Evolutionary conservation across 2,113 vertebrate genomes (phyloP), one percentile per base, ranked within the genome.

Genomic region (Coreoperca whiteheadi): DNA sequence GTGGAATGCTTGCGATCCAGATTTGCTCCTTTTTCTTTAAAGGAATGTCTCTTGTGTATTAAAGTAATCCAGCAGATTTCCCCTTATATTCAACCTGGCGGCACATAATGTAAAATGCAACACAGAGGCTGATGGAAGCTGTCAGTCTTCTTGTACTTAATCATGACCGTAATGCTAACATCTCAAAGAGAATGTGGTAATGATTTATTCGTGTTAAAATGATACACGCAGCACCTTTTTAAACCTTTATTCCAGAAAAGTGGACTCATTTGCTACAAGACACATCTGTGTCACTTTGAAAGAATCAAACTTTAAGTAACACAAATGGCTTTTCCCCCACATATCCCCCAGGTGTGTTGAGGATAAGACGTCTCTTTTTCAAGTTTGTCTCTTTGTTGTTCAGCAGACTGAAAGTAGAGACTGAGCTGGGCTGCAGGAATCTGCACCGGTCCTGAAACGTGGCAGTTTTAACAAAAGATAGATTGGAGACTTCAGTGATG

Each of bases 401-500:
- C 15, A 30, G 4, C 77, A 77, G 74, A 15, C 63, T 67, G 67
- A 51, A 59, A 46, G 37, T 32, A 28, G 53, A 63, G 72, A 59
- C 41, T 6, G 61, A 60, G 56, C n/a, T n/a, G 72, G 32, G 79
- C 28, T 56, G 61, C 63, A 80, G 74, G 74, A 61, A n/a, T 18
- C 57, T 85, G 37, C 59, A 30, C 25, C 54, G 30, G n/a, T 59
- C 79, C 39, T 59, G 23, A 80, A 68, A 75, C 4, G 6, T 68
- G 60, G 6, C 56, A 2, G 37, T 43, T 80, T 61, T 67, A 15
- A 61, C 43, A 41, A 71, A 48, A 28, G 4, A 59, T 53, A 48
- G 37, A 56, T 84, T 95, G 67, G 83, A 92, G 81, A 89, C 50
- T 65, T 67, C 77, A 82, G 68, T 72, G 77, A 65, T 57, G 8